A percentile compares a stretch with the other conserved stretches of the same genome.
Evolutionary conservation across 2,113 vertebrate genomes (phyloP).

Genomic region (Garra rufa): DNA sequence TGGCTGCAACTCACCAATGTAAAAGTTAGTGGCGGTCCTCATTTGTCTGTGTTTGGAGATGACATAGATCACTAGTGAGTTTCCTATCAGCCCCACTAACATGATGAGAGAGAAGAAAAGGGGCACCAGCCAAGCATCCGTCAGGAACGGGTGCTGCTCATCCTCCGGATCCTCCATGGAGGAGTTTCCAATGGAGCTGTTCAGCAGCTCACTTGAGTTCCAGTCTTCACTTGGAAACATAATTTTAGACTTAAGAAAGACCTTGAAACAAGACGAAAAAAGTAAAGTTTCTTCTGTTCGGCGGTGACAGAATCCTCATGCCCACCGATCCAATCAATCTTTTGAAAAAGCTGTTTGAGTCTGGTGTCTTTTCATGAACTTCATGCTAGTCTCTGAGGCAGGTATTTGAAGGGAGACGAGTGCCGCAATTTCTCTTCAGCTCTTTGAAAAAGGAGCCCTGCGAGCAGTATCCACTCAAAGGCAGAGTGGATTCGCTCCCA

Average conservation of each 20-base stretch:
- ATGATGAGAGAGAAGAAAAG: slow-evolving; percentile 84
- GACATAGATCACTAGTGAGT: slow-evolving; percentile 83
- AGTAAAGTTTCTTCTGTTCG: slow-evolving; percentile 2
- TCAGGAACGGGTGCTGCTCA: slow-evolving; percentile 79
- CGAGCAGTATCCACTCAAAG: slow-evolving; percentile 42
- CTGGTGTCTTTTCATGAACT: background rate
- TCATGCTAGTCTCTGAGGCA: background rate
- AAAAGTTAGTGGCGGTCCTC: slow-evolving; percentile 86
- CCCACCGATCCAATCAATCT: background rate
- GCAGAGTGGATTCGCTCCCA: slow-evolving; percentile 25
- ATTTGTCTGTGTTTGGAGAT: slow-evolving; percentile 84
- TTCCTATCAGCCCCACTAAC: slow-evolving; percentile 82
- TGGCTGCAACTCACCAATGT: slow-evolving; percentile 77
- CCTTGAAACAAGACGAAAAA: background rate
- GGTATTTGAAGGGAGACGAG: background rate
- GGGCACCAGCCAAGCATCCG: slow-evolving; percentile 84
- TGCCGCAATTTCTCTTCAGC: background rate
- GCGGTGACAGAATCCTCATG: slow-evolving; percentile 9
- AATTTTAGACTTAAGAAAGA: background rate
- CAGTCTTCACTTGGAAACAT: slow-evolving; percentile 65
- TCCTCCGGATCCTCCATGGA: slow-evolving; percentile 62
- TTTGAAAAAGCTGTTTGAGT: background rate
- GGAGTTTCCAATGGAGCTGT: slow-evolving; percentile 66
- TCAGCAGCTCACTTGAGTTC: slow-evolving; percentile 73
- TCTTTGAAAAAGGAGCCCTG: slow-evolving; percentile 41